Conservation (phyloP, 2,888 invertebrate genomes). For the Protonemura montana region DNA sequence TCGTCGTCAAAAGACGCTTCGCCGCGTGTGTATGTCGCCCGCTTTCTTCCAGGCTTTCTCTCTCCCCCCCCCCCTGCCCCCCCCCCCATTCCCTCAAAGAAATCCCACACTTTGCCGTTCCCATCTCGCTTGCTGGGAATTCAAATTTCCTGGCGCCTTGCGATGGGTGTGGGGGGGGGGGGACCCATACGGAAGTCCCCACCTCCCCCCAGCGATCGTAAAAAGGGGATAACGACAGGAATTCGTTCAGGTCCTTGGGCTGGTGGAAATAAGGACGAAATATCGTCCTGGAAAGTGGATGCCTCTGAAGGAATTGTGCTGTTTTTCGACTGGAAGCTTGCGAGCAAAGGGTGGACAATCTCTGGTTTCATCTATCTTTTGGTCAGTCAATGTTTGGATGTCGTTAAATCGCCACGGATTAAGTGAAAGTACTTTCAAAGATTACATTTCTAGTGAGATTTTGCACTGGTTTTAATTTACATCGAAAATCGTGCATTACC, state of each 20-base stretch:
- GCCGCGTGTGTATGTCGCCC: background rate
- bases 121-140: constrained; percentile 34
- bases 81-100: background rate
- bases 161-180: constrained; percentile 16
- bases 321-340: too few species aligned
- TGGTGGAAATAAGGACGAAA: background rate
- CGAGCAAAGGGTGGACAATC: too few species aligned
- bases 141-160: constrained; percentile 16
- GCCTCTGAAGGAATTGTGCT: too few species aligned
- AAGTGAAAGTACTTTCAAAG: too few species aligned
- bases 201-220: background rate
- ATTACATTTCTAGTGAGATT: too few species aligned
- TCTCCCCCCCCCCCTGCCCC: background rate
- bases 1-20: background rate
- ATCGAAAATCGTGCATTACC: too few species aligned
- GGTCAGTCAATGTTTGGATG: too few species aligned
- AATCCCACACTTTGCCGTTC: background rate
- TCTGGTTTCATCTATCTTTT: too few species aligned
- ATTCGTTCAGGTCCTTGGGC: background rate
- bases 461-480: too few species aligned
- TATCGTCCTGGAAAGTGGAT: background rate
- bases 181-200: background rate
- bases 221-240: background rate
- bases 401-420: too few species aligned
- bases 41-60: constrained; percentile 1